Conservation (phyloP, 2,888 invertebrate genomes). For the Acanthosepion pharaonis region DNA sequence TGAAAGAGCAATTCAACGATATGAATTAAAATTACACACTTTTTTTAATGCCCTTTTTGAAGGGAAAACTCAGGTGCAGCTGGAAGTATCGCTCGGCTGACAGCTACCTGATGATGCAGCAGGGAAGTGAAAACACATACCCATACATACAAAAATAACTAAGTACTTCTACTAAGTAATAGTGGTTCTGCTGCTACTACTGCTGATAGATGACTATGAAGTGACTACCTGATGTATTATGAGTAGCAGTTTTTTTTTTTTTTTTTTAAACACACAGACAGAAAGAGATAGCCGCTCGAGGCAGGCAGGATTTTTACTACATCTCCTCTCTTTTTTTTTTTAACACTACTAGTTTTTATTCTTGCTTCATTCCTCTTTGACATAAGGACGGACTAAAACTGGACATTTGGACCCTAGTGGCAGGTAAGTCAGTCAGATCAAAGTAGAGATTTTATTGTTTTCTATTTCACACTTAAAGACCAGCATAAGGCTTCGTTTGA, state of each 20-base stretch:
- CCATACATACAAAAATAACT: neutral
- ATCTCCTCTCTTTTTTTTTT: neutral
- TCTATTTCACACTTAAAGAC: neutral
- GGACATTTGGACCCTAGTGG: neutral
- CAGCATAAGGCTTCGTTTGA: neutral
- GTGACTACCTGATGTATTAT: slow-evolving; percentile 15
- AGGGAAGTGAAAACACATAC: neutral
- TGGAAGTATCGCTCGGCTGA: neutral
- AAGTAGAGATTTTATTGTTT: neutral
- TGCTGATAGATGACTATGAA: neutral
- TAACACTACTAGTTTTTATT: neutral
- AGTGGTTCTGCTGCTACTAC: neutral
- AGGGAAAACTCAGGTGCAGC: neutral
- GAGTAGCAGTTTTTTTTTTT: slow-evolving; percentile 9
- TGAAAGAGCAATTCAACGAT: too few species aligned
- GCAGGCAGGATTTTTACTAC: neutral
- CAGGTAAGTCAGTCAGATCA: neutral
- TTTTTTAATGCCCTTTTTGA: too few species aligned
- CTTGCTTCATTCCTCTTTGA: slow-evolving; percentile 15
- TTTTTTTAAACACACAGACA: neutral
- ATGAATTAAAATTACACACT: too few species aligned
- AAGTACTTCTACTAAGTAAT: neutral
- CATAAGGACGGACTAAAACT: slow-evolving; percentile 14
- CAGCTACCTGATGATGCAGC: slow-evolving; percentile 4
- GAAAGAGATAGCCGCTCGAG: slow-evolving; percentile 5